Evolutionary conservation across 2,113 vertebrate genomes (phyloP).

Genomic region (Oreochromis niloticus): DNA sequence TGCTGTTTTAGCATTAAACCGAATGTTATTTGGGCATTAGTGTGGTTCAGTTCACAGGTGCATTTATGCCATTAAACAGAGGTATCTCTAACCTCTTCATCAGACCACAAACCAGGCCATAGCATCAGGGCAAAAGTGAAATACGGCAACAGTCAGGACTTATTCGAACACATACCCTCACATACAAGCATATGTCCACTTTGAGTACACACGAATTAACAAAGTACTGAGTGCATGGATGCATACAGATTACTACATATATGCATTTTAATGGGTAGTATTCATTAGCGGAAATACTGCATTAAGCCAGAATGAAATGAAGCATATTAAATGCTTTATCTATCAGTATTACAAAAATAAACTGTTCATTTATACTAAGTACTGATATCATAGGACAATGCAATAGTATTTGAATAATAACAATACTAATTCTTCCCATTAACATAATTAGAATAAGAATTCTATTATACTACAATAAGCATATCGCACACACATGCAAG

Average conservation of each 20-base stretch:
- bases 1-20: background rate
- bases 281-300: background rate
- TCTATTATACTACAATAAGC: background rate
- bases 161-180: background rate
- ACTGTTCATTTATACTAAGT: background rate
- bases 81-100: background rate
- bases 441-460: background rate
- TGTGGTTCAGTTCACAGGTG: background rate
- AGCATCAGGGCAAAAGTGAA: slow-evolving; percentile 1
- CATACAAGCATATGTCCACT: background rate
- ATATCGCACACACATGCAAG: background rate
- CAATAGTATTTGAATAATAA: background rate
- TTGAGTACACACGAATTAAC: background rate
- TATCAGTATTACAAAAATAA: background rate
- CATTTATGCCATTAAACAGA: background rate
- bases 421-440: background rate
- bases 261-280: background rate
- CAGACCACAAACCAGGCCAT: background rate
- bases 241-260: background rate
- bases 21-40: background rate
- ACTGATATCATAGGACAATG: background rate
- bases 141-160: slow-evolving; percentile 8
- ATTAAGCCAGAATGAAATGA: background rate
- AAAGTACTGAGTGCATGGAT: background rate
- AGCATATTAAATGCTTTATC: background rate